Percentiles rank a stretch among this genome's conserved stretches.
Evolutionary conservation across 2,888 invertebrate genomes (phyloP).

Genomic region (Watsonalla cultraria): DNA sequence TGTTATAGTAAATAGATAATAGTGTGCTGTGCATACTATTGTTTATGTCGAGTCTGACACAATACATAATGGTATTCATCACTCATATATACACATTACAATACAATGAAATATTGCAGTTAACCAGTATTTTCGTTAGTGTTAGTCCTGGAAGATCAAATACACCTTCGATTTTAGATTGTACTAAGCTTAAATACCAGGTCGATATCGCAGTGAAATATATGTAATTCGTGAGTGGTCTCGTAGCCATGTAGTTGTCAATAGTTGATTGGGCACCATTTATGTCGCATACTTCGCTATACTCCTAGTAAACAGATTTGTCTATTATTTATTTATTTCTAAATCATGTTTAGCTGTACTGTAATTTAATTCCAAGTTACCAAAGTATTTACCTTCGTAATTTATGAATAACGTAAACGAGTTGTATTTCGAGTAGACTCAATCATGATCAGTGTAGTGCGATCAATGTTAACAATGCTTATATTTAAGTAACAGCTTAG

Average conservation of each 20-base stretch:
- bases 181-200: slow-evolving; percentile 28
- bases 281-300: slow-evolving; percentile 30
- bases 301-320: slow-evolving; percentile 23
- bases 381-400: slow-evolving; percentile 58
- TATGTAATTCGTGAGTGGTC: slow-evolving; percentile 20
- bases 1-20: slow-evolving; percentile 12
- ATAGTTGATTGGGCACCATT: slow-evolving; percentile 17
- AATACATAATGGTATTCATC: slow-evolving; percentile 17
- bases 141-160: background rate
- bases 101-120: slow-evolving; percentile 24
- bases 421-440: slow-evolving; percentile 7
- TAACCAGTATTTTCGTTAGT: slow-evolving; percentile 34
- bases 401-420: slow-evolving; percentile 17
- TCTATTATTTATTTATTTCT: slow-evolving; percentile 33
- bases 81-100: slow-evolving; percentile 14
- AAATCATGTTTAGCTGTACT: slow-evolving; percentile 43
- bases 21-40: slow-evolving; percentile 49
- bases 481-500: background rate
- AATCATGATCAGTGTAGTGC: slow-evolving; percentile 4
- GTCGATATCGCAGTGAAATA: slow-evolving; percentile 18
- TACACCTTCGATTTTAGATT: slow-evolving; percentile 9
- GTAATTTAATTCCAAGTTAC: slow-evolving; percentile 64
- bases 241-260: slow-evolving; percentile 25
- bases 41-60: slow-evolving; percentile 21
- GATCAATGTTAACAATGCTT: slow-evolving; percentile 3